These are phyloP conservation scores for Catostomus latipinnis DNA, from an alignment of 2,797 vertebrate genomes.

Conservation along the genomic window DNA sequence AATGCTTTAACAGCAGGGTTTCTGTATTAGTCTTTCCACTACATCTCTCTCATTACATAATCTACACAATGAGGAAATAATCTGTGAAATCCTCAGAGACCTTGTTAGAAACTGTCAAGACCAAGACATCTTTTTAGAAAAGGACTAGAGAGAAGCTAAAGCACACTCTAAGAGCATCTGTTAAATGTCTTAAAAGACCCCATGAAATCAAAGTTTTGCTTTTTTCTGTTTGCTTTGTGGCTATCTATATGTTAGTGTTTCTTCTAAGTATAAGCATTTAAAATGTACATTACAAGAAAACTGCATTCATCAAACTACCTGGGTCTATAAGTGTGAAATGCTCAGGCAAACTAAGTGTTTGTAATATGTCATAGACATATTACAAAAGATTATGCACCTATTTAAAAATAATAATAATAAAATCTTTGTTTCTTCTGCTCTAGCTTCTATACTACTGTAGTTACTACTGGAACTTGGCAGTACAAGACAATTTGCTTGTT, in stretches of 20 bases:
- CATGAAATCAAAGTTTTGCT: background rate
- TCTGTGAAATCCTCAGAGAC: constrained; percentile 11
- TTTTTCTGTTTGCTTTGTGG: background rate
- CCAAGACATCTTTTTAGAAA: constrained; percentile 28
- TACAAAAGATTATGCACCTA: no score
- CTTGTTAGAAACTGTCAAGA: constrained; percentile 39
- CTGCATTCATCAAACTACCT: no score
- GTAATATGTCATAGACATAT: no score
- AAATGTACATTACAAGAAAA: no score
- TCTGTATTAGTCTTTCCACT: constrained; percentile 37
- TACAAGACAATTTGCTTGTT: no score
- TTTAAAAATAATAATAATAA: no score
- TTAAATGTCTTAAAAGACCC: background rate
- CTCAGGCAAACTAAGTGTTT: no score
- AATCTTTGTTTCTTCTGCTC: no score
- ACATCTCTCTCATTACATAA: constrained; percentile 31
- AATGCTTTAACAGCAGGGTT: constrained; percentile 40
- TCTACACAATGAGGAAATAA: constrained; percentile 18
- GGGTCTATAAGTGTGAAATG: no score
- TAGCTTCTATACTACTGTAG: no score
- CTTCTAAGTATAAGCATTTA: no score
- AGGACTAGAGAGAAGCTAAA: background rate
- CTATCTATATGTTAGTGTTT: background rate
- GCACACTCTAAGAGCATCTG: background rate
- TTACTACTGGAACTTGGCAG: no score